Conservation (phyloP, 1,140 invertebrate genomes). For the Homalodisca vitripennis region DNA sequence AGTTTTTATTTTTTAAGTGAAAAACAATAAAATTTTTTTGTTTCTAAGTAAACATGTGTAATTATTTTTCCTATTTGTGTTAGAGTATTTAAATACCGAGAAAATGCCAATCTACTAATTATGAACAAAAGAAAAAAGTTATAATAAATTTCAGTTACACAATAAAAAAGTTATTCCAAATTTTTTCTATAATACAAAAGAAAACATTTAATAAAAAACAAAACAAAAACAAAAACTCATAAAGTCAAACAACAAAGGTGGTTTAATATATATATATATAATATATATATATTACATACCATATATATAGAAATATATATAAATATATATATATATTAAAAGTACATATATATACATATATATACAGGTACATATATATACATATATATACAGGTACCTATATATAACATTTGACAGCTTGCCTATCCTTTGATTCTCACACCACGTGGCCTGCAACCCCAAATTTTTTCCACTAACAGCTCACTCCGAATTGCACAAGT, state of each 20-base stretch:
- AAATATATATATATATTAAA: background rate
- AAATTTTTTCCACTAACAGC: no score
- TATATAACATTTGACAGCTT: no score
- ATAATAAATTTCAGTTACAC: background rate
- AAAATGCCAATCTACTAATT: background rate
- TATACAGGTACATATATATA: no score
- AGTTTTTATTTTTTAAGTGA: no score
- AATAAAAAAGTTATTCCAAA: background rate
- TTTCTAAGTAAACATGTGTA: background rate
- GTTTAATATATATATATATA: no score
- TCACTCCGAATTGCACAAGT: no score
- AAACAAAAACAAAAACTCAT: background rate
- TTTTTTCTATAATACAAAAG: background rate
- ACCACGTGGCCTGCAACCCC: no score
- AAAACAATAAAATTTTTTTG: background rate
- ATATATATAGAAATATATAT: no score
- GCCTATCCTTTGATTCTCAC: no score
- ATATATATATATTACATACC: no score
- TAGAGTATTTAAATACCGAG: background rate
- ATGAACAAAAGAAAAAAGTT: slow-evolving; percentile 14
- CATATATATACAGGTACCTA: no score
- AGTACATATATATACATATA: no score
- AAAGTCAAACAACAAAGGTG: background rate
- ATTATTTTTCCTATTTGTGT: background rate
- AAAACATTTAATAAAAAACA: background rate